These are phyloP conservation scores for Pygoscelis antarcticus DNA, from an alignment of 2,113 vertebrate species.

Conservation along the genomic window DNA sequence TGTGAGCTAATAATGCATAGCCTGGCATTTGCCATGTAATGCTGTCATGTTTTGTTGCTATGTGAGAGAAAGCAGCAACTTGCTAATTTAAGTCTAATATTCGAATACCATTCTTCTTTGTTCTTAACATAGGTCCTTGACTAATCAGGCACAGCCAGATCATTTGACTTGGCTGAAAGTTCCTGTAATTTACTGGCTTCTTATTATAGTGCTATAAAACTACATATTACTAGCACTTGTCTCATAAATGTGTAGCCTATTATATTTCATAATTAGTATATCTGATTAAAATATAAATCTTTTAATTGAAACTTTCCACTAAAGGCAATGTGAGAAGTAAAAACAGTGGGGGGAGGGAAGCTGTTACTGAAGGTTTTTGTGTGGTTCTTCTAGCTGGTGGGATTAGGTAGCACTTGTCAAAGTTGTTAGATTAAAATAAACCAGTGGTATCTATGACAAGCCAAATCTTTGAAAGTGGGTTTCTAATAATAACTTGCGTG, in stretches of 20 bases:
- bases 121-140: conserved; percentile 60
- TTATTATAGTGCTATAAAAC: conserved; percentile 19
- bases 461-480: not conserved
- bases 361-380: not conserved
- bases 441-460: not conserved
- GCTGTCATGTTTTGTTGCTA: conserved; percentile 57
- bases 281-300: not conserved
- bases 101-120: conserved; percentile 54
- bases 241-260: not conserved
- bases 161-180: conserved; percentile 24
- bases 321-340: not conserved
- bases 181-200: not conserved
- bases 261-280: not conserved
- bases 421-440: not conserved
- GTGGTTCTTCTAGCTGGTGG: not conserved
- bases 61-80: conserved; percentile 30
- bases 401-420: not conserved
- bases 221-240: not conserved
- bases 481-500: not conserved
- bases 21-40: conserved; percentile 44
- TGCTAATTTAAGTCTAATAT: conserved; percentile 48
- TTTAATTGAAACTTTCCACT: not conserved
- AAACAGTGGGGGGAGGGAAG: not conserved
- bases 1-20: conserved; percentile 17
- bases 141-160: conserved; percentile 40